Percentiles rank a stretch among this genome's conserved stretches.
Evolutionary conservation across 2,888 invertebrate species (phyloP).

Genomic region (Chorisops tibialis): DNA sequence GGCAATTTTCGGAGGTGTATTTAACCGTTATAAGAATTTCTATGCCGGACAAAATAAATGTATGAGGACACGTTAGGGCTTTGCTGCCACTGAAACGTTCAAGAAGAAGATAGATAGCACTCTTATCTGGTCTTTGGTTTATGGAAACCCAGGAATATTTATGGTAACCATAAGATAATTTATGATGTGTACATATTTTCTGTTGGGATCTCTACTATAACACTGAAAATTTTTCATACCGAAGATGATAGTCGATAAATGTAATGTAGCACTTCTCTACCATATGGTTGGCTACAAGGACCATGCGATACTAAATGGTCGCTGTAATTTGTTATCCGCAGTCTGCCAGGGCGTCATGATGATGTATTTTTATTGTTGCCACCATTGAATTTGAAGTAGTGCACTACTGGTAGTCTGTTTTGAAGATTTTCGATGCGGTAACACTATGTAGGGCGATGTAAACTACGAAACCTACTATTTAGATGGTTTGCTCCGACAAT

Average conservation of each 20-base stretch:
- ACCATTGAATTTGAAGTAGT: too few species aligned
- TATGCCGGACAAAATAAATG: background rate
- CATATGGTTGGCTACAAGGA: background rate
- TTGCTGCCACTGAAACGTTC: background rate
- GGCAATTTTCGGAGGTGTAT: constrained; percentile 5
- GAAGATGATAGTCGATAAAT: background rate
- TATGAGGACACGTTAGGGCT: background rate
- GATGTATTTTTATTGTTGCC: background rate
- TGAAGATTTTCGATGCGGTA: too few species aligned
- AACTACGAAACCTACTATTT: too few species aligned
- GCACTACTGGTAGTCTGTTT: too few species aligned
- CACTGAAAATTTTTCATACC: background rate
- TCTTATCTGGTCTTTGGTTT: constrained; percentile 7
- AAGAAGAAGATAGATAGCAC: background rate
- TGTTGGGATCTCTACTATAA: background rate
- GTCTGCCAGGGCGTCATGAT: background rate
- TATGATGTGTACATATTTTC: constrained; percentile 16
- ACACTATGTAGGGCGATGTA: too few species aligned
- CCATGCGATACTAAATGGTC: background rate
- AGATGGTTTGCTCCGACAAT: too few species aligned
- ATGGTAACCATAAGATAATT: constrained; percentile 15
- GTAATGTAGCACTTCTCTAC: background rate
- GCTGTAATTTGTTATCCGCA: constrained; percentile 3
- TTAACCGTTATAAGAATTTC: constrained; percentile 12
- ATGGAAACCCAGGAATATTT: constrained; percentile 10